Percentiles rank a stretch among this genome's conserved stretches.
phyloP scores from a whole-genome alignment of 2,113 vertebrate genomes.

The Tamias sibiricus region DNA sequence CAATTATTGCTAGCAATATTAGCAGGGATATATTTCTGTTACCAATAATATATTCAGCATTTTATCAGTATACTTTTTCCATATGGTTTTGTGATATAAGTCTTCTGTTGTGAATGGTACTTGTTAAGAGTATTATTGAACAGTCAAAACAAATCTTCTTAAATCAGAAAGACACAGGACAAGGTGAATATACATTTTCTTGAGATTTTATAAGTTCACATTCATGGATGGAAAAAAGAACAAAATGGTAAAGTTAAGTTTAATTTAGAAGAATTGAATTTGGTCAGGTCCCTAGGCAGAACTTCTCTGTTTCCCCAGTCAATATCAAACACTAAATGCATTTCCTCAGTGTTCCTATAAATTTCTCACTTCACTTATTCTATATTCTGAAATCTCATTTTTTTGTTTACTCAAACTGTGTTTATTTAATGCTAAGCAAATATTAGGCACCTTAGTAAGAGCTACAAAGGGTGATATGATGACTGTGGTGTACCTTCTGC shows the following conservation, averaged over 20 bases:
- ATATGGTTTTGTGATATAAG: neutral
- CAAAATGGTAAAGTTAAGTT: neutral
- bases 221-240: neutral
- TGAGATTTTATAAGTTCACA: neutral
- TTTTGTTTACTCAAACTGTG: neutral
- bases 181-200: neutral
- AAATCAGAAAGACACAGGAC: neutral
- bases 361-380: neutral
- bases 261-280: neutral
- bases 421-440: neutral
- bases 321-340: neutral
- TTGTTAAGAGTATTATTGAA: neutral
- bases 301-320: neutral
- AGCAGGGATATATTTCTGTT: constrained; percentile 3
- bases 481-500: neutral
- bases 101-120: neutral
- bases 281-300: neutral
- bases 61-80: neutral
- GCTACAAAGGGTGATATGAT: neutral
- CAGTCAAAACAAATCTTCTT: neutral
- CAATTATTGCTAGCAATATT: neutral
- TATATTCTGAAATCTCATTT: neutral
- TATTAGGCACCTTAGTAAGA: neutral
- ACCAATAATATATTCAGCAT: neutral
- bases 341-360: neutral